phyloP scores from a whole-genome alignment of 2,888 invertebrate species.

The Labia minor region DNA sequence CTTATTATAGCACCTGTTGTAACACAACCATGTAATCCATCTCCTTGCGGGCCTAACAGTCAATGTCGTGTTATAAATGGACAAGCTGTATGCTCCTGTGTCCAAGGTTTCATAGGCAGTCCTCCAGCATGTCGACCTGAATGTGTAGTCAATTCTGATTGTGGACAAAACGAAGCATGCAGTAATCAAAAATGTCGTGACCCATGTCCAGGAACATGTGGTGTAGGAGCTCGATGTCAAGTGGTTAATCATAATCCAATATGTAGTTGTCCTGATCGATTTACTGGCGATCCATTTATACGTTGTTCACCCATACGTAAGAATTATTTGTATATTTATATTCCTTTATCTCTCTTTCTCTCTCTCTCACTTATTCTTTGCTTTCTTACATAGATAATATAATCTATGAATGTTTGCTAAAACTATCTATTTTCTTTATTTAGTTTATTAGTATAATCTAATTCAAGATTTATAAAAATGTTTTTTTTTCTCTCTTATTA shows the following conservation, averaged over 20 bases:
- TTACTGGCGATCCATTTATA: conserved; percentile 49
- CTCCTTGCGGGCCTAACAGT: conserved; percentile 43
- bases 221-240: conserved; percentile 45
- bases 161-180: conserved; percentile 46
- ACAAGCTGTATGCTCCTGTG: conserved; percentile 40
- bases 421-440: background rate
- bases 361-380: background rate
- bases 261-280: conserved; percentile 49
- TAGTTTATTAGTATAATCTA: too few relatives aligned
- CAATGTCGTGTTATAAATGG: conserved; percentile 39
- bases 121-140: conserved; percentile 40
- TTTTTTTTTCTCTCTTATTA: background rate
- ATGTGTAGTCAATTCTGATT: conserved; percentile 39
- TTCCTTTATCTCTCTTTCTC: background rate
- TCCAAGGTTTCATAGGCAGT: conserved; percentile 36
- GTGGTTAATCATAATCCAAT: conserved; percentile 56
- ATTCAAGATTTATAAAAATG: background rate
- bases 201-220: conserved; percentile 50
- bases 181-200: conserved; percentile 53
- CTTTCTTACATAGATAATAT: too few relatives aligned
- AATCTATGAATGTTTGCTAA: background rate
- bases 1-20: conserved; percentile 25
- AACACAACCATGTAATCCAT: conserved; percentile 36
- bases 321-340: conserved; percentile 19
- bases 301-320: conserved; percentile 32